Evolutionary conservation across 2,113 vertebrate genomes (phyloP).

Genomic region (Psettodes erumei): DNA sequence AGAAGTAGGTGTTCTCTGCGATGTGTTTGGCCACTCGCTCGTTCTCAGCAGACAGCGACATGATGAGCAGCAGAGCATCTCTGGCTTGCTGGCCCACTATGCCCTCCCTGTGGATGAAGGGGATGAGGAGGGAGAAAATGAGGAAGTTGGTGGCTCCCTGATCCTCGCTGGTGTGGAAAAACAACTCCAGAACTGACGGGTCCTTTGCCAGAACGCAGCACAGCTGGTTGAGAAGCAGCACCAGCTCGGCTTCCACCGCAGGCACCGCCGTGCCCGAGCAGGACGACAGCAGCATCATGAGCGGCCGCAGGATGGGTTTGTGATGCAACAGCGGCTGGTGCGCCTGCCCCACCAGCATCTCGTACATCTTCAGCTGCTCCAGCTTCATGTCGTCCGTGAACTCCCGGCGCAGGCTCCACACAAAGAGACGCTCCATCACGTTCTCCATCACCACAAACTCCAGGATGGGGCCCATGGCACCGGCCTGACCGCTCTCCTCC

Average conservation of each 20-base stretch:
- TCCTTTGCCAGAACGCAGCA: conserved; percentile 96
- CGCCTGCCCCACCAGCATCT: conserved; percentile 93
- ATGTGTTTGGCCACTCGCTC: conserved; percentile 91
- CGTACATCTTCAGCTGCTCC: conserved; percentile 97
- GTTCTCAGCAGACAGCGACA: conserved; percentile 97
- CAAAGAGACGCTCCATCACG: conserved; percentile 98
- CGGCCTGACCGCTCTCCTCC: conserved; percentile 88
- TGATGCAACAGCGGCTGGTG: conserved; percentile 95
- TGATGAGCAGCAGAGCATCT: conserved; percentile 94
- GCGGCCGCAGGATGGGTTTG: conserved; percentile 93
- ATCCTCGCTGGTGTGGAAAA: conserved; percentile 98
- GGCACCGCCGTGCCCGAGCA: conserved; percentile 82
- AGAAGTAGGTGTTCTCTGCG: conserved; percentile 95
- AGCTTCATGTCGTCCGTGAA: conserved; percentile 97
- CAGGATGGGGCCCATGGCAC: conserved; percentile 97
- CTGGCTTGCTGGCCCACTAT: conserved; percentile 94
- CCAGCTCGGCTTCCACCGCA: conserved; percentile 89
- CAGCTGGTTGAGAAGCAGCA: conserved; percentile 92
- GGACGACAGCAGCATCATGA: conserved; percentile 97
- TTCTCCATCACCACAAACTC: conserved; percentile 98
- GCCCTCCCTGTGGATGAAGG: conserved; percentile 96
- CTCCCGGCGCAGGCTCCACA: conserved; percentile 94
- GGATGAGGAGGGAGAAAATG: conserved; percentile 97
- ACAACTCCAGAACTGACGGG: conserved; percentile 93
- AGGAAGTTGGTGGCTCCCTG: conserved; percentile 98